Conservation (phyloP, 2,888 invertebrate species). For the Muschampia staudingeri region DNA sequence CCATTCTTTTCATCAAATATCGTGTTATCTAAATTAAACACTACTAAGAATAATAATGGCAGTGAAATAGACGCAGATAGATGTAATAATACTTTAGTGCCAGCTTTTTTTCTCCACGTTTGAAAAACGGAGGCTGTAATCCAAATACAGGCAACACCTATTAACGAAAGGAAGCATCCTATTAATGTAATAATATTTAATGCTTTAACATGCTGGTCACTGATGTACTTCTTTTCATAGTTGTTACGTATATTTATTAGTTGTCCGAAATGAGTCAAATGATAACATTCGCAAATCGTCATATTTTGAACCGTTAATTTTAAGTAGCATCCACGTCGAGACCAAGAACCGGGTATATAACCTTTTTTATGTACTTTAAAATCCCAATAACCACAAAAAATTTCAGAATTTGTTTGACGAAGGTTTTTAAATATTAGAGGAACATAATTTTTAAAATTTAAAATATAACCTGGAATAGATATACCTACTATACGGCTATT, state of each 20-base stretch:
- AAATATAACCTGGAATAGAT: conserved; percentile 91
- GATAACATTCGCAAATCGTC: conserved; percentile 89
- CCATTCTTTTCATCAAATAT: conserved; percentile 76
- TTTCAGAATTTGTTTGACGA: conserved; percentile 68
- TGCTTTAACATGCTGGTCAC: conserved; percentile 80
- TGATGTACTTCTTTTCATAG: conserved; percentile 61
- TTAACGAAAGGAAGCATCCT: conserved; percentile 91
- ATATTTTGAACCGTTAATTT: conserved; percentile 74
- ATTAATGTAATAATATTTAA: conserved; percentile 91
- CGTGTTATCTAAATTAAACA: conserved; percentile 80
- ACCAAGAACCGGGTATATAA: conserved; percentile 88
- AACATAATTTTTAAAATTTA: conserved; percentile 89
- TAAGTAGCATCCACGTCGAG: conserved; percentile 88
- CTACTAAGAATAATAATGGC: conserved; percentile 88
- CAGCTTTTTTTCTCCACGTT: conserved; percentile 92
- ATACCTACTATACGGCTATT: conserved; percentile 91
- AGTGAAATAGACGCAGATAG: conserved; percentile 92
- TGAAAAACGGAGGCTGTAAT: conserved; percentile 91
- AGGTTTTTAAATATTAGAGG: conserved; percentile 88
- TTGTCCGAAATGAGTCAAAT: conserved; percentile 92
- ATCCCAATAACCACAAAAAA: conserved; percentile 92
- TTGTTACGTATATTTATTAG: conserved; percentile 80
- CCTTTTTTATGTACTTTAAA: conserved; percentile 76
- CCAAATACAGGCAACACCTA: conserved; percentile 91
- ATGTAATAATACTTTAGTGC: conserved; percentile 93